Evolutionary conservation across 2,113 vertebrate genomes (phyloP).

Genomic region (Phainopepla nitens): DNA sequence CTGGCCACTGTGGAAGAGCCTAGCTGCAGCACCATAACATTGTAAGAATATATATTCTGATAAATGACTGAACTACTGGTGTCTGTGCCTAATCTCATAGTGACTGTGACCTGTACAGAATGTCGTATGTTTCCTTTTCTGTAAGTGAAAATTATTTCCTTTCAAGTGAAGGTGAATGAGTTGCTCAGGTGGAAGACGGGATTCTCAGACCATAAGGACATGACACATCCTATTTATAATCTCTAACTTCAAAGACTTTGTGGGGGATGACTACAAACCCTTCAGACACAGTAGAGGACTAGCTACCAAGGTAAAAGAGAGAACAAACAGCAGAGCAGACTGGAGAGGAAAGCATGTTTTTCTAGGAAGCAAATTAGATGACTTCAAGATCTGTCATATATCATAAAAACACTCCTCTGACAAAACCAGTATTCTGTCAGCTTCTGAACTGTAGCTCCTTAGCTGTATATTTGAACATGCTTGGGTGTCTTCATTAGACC

Average conservation of each 20-base stretch:
- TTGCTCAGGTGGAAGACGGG: not conserved
- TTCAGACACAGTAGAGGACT: not conserved
- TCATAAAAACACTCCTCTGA: not conserved
- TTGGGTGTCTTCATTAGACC: not conserved
- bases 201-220: not conserved
- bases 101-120: not conserved
- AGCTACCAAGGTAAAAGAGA: not conserved
- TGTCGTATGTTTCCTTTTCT: not conserved
- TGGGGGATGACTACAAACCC: not conserved
- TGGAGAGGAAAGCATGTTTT: not conserved
- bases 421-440: not conserved
- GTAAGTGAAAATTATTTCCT: not conserved
- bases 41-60: not conserved
- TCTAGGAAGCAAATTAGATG: not conserved
- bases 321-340: not conserved
- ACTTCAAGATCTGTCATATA: not conserved
- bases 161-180: not conserved
- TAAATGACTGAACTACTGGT: not conserved
- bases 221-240: not conserved
- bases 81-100: not conserved
- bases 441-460: not conserved
- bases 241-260: not conserved
- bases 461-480: not conserved
- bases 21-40: not conserved
- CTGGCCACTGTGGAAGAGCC: not conserved